A percentile compares a stretch with the other conserved stretches of the same genome.
Conservation (phyloP, 2,888 invertebrate genomes). For the Patella caerulea region DNA sequence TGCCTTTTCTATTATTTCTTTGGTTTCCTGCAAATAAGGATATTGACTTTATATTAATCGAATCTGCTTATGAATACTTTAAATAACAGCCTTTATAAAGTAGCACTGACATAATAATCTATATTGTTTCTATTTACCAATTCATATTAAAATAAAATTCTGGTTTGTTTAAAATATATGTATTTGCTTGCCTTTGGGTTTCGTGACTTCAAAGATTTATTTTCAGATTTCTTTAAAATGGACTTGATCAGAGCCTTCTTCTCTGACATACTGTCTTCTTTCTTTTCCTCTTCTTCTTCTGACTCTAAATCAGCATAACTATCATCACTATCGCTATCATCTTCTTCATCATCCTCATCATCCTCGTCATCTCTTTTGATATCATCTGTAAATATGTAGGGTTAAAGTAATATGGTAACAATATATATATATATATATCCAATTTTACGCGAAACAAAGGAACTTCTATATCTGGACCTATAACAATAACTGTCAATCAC, state of each 20-base stretch:
- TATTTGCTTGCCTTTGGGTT: neutral
- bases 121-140: too few species aligned
- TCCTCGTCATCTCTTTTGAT: neutral
- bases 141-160: too few species aligned
- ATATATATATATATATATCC: neutral
- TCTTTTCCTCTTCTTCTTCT: constrained; percentile 67
- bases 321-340: constrained; percentile 32
- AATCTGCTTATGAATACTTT: neutral
- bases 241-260: constrained; percentile 21
- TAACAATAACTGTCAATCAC: neutral
- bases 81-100: too few species aligned
- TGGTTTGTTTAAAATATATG: neutral
- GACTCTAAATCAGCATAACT: constrained; percentile 43
- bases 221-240: constrained; percentile 35
- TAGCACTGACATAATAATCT: too few species aligned
- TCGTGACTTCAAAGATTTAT: neutral
- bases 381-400: constrained; percentile 7
- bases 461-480: too few species aligned
- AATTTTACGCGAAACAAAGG: neutral
- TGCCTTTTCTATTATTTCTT: constrained; percentile 75
- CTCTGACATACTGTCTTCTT: constrained; percentile 49
- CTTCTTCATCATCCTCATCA: constrained; percentile 25
- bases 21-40: constrained; percentile 41
- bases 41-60: neutral
- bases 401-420: neutral